Evolutionary conservation across 2,797 vertebrate species (phyloP).

Genomic region (Pogoniulus pusillus): DNA sequence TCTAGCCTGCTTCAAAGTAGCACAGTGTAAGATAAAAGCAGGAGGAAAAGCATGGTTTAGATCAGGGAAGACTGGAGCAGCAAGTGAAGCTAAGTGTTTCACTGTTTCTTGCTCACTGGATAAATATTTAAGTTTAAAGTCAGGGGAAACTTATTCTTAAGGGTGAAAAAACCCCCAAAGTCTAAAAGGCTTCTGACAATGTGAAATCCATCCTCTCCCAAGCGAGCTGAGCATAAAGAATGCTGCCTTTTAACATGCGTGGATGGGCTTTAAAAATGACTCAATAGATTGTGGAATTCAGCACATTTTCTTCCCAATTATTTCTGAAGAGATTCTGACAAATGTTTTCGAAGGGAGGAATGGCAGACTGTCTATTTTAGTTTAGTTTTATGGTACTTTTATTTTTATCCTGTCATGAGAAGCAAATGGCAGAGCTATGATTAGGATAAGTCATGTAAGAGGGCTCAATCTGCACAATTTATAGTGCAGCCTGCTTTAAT

Average conservation of each 20-base stretch:
- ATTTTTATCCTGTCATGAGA: slow-evolving; percentile 72
- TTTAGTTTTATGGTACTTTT: slow-evolving; percentile 71
- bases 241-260: slow-evolving; percentile 31
- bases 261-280: slow-evolving; percentile 56
- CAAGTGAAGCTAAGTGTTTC: slow-evolving; percentile 12
- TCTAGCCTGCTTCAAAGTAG: too few relatives aligned
- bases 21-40: background rate
- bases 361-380: slow-evolving; percentile 69
- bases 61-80: background rate
- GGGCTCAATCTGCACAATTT: slow-evolving; percentile 60
- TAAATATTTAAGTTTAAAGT: slow-evolving; percentile 64
- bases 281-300: slow-evolving; percentile 60
- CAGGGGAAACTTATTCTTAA: slow-evolving; percentile 22
- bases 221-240: slow-evolving; percentile 33
- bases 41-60: background rate
- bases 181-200: slow-evolving; percentile 24
- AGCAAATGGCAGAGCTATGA: slow-evolving; percentile 68
- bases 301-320: slow-evolving; percentile 75
- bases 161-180: background rate
- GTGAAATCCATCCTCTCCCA: slow-evolving; percentile 26
- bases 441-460: slow-evolving; percentile 55
- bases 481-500: slow-evolving; percentile 65
- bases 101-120: background rate
- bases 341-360: slow-evolving; percentile 67
- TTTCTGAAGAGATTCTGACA: slow-evolving; percentile 74